Evolutionary conservation across 2,797 vertebrate genomes (phyloP), one percentile per base, ranked within the genome.

Genomic region (Anableps anableps): DNA sequence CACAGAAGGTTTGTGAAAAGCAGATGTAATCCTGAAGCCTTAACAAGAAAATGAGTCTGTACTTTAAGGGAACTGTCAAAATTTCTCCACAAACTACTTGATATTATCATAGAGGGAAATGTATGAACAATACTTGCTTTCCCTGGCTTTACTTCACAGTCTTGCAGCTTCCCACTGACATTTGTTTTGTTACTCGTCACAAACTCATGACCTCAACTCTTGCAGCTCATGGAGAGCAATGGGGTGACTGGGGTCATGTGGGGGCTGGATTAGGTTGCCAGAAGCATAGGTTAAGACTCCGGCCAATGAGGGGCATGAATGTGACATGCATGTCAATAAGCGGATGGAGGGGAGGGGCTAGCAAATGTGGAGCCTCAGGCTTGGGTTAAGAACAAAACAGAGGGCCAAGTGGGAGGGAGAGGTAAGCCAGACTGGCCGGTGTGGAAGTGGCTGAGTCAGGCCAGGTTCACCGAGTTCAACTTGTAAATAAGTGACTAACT

Each of bases 401-500:
- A 82, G 88, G 29, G 64, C 58, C 70, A 73, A 86, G 91, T 77
- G 83, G 82, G 85, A 84, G 86, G 60, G 76, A 51, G 87, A 34
- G 85, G 80, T 78, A 85, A 82, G 85, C 58, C 76, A 79, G 83
- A 72, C 76, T 72, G 88, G 80, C 71, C 60, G 5, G 7, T 78
- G 80, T 90, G 93, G 92, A 93, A 94, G 93, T 76, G 47, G 95
- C 94, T 95, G 86, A 95, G 88, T 96, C 95, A 95, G 90, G 91
- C 91, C 82, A 88, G 92, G 95, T 97, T 97, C 96, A 96, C 93
- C 50, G 89, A 95, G 95, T 95, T 95, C 90, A 93, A 93, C 93
- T 88, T 94, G 94, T 95, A 96, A 97, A 96, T 94, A 95, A 97
- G 91, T 93, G 95, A 95, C 83, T 92, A 92, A 95, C 76, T 92